Conservation (phyloP, 2,113 vertebrate species). For the Gasterosteus nipponicus region DNA sequence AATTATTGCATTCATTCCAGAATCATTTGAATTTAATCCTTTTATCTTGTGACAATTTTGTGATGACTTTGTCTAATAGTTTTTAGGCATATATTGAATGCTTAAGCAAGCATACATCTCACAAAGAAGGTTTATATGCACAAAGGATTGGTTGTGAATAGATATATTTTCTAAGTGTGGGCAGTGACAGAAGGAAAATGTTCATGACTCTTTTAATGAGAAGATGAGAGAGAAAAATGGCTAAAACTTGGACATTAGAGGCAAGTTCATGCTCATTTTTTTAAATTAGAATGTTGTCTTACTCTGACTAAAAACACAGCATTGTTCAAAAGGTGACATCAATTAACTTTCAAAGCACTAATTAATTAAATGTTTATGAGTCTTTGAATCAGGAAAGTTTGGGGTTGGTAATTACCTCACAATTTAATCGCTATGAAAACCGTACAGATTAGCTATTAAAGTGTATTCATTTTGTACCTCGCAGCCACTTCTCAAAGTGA, state of each 20-base stretch:
- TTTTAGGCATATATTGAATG: not conserved
- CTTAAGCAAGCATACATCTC: not conserved
- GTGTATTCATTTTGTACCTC: not conserved
- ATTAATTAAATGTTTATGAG: not conserved
- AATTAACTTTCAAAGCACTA: not conserved
- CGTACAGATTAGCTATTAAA: not conserved
- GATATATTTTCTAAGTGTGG: slow-evolving; percentile 4
- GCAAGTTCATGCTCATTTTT: slow-evolving; percentile 25
- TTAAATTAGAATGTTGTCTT: slow-evolving; percentile 16
- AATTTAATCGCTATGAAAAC: not conserved
- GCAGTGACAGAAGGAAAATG: not conserved
- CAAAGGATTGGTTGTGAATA: not conserved
- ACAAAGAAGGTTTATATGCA: not conserved
- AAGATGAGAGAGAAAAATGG: not conserved
- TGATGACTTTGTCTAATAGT: not conserved
- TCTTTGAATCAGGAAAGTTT: not conserved
- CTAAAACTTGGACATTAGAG: not conserved
- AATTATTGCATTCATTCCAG: not conserved
- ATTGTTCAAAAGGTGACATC: not conserved
- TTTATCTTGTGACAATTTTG: not conserved
- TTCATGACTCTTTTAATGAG: slow-evolving; percentile 30
- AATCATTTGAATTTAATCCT: not conserved
- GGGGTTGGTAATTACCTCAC: not conserved
- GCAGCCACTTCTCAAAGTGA: not conserved
- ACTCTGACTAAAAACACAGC: slow-evolving; percentile 5